phyloP scores from a whole-genome alignment of 2,888 invertebrate genomes.

The Anodontia alba region DNA sequence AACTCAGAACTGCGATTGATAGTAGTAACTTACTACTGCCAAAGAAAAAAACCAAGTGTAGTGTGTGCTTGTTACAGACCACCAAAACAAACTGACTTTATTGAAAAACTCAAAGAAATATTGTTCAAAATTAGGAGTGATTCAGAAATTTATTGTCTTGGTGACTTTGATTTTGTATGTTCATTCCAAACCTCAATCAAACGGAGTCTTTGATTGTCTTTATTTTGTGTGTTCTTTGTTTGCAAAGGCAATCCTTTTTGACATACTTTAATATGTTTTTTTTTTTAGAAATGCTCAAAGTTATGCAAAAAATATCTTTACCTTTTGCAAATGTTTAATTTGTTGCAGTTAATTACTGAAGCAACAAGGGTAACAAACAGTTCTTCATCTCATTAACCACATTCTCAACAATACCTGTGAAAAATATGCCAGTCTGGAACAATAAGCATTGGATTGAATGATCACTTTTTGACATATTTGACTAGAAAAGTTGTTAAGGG shows the following conservation, averaged over 20 bases:
- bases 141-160: slow-evolving; percentile 4
- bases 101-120: slow-evolving; percentile 12
- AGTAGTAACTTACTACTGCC: slow-evolving; percentile 21
- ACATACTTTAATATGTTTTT: not conserved
- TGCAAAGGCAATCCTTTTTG: no score
- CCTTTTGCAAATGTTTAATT: slow-evolving; percentile 12
- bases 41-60: slow-evolving; percentile 24
- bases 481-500: not conserved
- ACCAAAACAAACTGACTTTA: slow-evolving; percentile 33
- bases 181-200: no score
- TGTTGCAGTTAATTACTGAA: slow-evolving; percentile 20
- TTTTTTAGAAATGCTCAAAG: not conserved
- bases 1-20: slow-evolving; percentile 1
- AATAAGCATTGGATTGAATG: not conserved
- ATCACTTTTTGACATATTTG: not conserved
- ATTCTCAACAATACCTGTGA: slow-evolving; percentile 9
- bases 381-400: slow-evolving; percentile 15
- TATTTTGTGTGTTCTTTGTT: no score
- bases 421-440: slow-evolving; percentile 22
- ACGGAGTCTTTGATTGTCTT: no score
- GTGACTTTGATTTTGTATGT: no score
- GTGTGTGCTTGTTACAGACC: slow-evolving; percentile 33
- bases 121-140: slow-evolving; percentile 5
- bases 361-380: slow-evolving; percentile 13
- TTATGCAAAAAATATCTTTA: slow-evolving; percentile 17